Evolutionary conservation across 2,113 vertebrate genomes (phyloP), one percentile per base, ranked within the genome.

Genomic region (Axis porcinus): DNA sequence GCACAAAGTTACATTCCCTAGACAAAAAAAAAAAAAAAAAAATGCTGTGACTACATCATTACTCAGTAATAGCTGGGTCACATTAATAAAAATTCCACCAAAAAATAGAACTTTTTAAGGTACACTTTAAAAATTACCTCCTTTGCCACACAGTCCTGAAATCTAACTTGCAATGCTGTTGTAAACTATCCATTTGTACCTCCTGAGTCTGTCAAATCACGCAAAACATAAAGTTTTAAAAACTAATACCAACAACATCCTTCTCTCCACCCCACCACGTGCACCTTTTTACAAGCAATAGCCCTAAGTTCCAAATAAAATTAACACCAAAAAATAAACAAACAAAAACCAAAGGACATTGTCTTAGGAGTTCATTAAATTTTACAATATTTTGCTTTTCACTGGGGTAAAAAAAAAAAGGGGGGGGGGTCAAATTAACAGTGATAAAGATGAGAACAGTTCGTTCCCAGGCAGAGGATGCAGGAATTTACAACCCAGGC

Each of bases 81-180:
- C 12, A 89, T 36, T 91, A 92, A 95, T 40, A 90, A 84, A 93
- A 97, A 45, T 76, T 54, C 88, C 89, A 87, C 50, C 50, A 55
- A 94, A 54, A 90, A 86, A 85, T 36, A 88, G 16, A 62, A 92
- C 55, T 92, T 94, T 89, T 93, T 64, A 81, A 50, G 9, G n/a
- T 83, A 78, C 8, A 17, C 54, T 97, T 96, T 95, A 76, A 96
- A 96, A 97, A 95, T 83, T 67, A 95, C 21, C 96, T 55, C 40
- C 81, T 79, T 86, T 83, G 83, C n/a, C 28, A 52, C 78, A 84
- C 33, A 15, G 33, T 47, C 50, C 89, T 91, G 74, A 30, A 89
- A 89, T 79, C 28, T 79, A 64, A 58, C 28, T 43, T 86, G 6
- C 45, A 93, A 85, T 85, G 19, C 81, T 67, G n/a, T 89, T 43